Evolutionary conservation across 2,797 vertebrate genomes (phyloP).

Genomic region (Salmo trutta): DNA sequence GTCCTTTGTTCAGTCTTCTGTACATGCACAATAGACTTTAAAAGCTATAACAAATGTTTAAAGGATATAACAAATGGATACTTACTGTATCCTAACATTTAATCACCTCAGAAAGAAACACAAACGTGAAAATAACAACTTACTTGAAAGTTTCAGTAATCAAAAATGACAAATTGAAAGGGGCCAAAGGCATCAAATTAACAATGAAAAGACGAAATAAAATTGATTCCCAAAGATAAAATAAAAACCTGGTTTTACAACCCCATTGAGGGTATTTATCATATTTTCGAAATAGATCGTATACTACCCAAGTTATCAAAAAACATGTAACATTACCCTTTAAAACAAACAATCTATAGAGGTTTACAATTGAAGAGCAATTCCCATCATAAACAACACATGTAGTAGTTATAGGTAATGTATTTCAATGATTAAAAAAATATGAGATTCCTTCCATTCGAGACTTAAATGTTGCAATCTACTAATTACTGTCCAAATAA

Average conservation of each 20-base stretch:
- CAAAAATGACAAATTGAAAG: background rate
- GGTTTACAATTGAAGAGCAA: background rate
- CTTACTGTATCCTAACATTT: background rate
- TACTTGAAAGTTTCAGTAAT: background rate
- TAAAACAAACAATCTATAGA: background rate
- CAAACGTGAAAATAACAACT: background rate
- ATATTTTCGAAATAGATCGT: background rate
- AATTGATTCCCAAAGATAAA: background rate
- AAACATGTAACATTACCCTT: background rate
- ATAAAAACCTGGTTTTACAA: background rate
- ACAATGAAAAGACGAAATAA: background rate
- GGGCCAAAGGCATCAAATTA: background rate
- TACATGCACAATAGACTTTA: background rate
- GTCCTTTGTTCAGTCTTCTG: background rate
- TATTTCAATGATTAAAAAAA: no score
- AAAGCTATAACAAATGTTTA: slow-evolving; percentile 1
- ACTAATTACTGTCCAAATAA: background rate
- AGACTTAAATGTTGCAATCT: background rate
- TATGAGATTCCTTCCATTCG: background rate
- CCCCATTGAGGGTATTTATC: background rate
- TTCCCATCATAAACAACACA: background rate
- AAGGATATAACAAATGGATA: background rate
- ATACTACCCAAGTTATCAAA: background rate
- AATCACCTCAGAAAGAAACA: background rate
- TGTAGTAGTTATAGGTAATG: background rate